Evolutionary conservation across 23 tunicate genomes (phyloP).

Genomic region (Clavelina lepadiformis): DNA sequence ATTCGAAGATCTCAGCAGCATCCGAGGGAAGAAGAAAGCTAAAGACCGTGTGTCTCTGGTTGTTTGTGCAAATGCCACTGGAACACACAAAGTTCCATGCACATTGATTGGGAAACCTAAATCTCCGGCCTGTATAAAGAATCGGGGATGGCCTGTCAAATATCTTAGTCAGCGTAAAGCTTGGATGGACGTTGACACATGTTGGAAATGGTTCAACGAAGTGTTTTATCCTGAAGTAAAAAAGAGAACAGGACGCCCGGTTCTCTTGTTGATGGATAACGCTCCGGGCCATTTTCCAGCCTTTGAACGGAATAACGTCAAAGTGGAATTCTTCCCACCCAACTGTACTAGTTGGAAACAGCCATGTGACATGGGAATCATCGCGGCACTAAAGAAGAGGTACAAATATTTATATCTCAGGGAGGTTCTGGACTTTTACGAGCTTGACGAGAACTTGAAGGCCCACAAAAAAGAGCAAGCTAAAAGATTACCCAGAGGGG

Average conservation of each 20-base stretch:
- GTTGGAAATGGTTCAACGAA: constrained; percentile 38
- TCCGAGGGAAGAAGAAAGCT: constrained; percentile 18
- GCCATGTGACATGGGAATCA: constrained; percentile 48
- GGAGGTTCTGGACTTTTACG: constrained; percentile 23
- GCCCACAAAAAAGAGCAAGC: constrained; percentile 40
- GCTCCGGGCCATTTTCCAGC: constrained; percentile 44
- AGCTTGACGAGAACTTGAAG: constrained; percentile 23
- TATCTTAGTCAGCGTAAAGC: constrained; percentile 37
- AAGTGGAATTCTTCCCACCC: constrained; percentile 42
- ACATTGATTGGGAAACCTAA: constrained; percentile 38
- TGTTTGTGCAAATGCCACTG: constrained; percentile 49
- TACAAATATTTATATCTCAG: constrained; percentile 23
- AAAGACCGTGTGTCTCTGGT: constrained; percentile 15
- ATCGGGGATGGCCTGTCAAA: constrained; percentile 29
- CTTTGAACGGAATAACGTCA: constrained; percentile 27
- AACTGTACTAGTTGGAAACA: constrained; percentile 41
- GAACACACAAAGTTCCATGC: constrained; percentile 41
- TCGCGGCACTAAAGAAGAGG: constrained; percentile 39
- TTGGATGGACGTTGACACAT: constrained; percentile 43
- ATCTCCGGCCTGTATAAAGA: constrained; percentile 33
- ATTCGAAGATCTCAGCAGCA: constrained; percentile 38
- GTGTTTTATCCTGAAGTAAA: constrained; percentile 28
- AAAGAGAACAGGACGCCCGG: constrained; percentile 43
- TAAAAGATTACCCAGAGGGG: constrained; percentile 36
- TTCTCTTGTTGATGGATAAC: constrained; percentile 25